phyloP scores from a whole-genome alignment of 2,113 vertebrate species.

The Catharus bicknelli region DNA sequence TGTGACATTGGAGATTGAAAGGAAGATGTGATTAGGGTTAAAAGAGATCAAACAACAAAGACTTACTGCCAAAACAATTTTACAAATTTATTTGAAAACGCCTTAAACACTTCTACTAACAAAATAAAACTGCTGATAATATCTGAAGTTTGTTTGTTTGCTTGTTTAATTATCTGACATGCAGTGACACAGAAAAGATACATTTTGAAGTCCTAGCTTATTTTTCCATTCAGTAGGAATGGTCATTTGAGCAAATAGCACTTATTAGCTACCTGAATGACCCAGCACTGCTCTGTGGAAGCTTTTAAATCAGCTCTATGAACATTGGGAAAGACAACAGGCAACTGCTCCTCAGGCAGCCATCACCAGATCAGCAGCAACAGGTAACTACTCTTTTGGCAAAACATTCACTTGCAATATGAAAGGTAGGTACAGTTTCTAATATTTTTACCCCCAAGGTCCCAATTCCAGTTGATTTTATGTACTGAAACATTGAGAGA shows the following conservation, averaged over 20 bases:
- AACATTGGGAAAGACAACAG: neutral
- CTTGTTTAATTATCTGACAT: neutral
- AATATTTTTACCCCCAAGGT: neutral
- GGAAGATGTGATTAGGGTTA: constrained; percentile 53
- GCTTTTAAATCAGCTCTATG: neutral
- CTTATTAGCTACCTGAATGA: neutral
- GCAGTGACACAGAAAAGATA: neutral
- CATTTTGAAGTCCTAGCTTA: neutral
- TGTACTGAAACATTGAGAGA: neutral
- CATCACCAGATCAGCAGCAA: neutral
- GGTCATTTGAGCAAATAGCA: neutral
- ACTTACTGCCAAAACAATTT: constrained; percentile 50
- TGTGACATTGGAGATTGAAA: constrained; percentile 52
- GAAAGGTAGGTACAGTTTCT: neutral
- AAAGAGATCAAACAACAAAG: constrained; percentile 59
- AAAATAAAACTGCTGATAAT: constrained; percentile 2
- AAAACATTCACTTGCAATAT: neutral
- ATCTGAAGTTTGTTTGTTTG: neutral
- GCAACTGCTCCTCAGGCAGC: neutral
- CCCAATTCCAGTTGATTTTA: neutral
- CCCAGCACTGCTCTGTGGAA: neutral
- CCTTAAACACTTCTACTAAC: constrained; percentile 13
- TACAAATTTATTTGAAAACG: constrained; percentile 11
- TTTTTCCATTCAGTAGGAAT: neutral
- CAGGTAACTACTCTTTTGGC: neutral